These are phyloP conservation scores for Falco cherrug DNA, from an alignment of 2,797 vertebrate genomes.

Conservation along the genomic window DNA sequence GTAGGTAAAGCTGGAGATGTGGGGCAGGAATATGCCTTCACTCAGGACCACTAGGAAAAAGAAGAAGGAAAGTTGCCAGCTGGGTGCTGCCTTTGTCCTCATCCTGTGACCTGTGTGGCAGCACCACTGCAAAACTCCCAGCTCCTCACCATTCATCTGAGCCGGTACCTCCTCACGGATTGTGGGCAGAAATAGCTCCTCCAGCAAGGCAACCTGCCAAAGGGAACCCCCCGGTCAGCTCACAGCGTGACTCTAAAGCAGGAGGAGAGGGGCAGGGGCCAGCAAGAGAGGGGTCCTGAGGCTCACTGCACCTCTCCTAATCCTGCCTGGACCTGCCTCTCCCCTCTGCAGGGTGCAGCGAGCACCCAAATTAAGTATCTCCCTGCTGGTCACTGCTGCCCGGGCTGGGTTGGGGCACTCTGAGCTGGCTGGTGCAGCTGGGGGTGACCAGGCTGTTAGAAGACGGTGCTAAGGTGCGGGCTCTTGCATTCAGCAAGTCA, in stretches of 20 bases:
- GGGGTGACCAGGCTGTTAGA: background rate
- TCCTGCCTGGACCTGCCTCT: fast-evolving
- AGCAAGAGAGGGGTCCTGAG: background rate
- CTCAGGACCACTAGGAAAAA: background rate
- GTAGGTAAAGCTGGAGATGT: constrained; percentile 11
- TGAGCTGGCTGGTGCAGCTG: background rate
- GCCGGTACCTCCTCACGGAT: background rate
- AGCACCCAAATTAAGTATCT: background rate
- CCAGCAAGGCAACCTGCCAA: background rate
- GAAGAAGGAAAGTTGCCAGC: background rate
- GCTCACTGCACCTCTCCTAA: background rate
- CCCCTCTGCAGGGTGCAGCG: fast-evolving
- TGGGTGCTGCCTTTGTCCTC: background rate
- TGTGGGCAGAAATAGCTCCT: constrained; percentile 14
- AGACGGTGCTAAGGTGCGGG: fast-evolving
- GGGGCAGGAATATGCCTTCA: constrained; percentile 37
- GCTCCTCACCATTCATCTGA: constrained; percentile 29
- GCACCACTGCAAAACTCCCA: fast-evolving
- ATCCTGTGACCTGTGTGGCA: fast-evolving
- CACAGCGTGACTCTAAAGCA: fast-evolving
- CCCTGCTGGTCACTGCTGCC: fast-evolving
- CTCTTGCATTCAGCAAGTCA: background rate
- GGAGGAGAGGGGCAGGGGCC: background rate
- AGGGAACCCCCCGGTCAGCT: background rate
- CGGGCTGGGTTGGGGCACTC: fast-evolving